Conservation (phyloP, 2,797 vertebrate genomes). For the Leptodactylus fallax region DNA sequence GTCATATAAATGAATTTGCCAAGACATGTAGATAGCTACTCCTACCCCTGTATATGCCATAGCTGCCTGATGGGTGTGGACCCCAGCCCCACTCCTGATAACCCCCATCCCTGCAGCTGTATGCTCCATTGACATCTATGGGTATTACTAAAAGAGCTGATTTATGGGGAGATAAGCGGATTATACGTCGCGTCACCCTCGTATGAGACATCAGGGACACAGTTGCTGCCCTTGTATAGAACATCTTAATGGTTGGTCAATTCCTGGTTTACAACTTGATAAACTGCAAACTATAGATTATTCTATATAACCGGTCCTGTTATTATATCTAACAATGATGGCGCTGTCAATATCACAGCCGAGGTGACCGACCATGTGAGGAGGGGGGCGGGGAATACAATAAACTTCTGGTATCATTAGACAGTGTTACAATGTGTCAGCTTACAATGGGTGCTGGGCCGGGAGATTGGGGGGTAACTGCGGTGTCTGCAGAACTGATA, state of each 20-base stretch:
- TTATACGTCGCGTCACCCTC: not conserved
- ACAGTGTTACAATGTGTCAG: not conserved
- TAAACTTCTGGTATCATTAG: no score
- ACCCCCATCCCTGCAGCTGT: no score
- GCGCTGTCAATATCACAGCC: no score
- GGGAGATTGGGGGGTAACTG: no score
- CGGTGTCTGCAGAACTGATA: no score
- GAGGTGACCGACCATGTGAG: not conserved
- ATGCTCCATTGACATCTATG: no score
- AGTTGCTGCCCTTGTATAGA: not conserved
- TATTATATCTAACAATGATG: no score
- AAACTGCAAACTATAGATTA: constrained; percentile 8
- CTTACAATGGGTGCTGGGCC: not conserved
- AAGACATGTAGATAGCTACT: no score
- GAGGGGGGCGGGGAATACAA: not conserved
- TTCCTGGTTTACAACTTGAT: not conserved
- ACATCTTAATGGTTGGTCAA: not conserved
- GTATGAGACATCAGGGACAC: not conserved
- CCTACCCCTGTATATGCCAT: not conserved
- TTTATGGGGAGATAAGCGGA: not conserved
- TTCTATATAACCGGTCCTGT: not conserved
- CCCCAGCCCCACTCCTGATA: no score
- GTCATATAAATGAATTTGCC: no score
- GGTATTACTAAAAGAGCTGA: no score
- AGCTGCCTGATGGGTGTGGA: not conserved